Evolutionary conservation across 1,140 invertebrate genomes (phyloP).

Genomic region (Nixonia krombeini): DNA sequence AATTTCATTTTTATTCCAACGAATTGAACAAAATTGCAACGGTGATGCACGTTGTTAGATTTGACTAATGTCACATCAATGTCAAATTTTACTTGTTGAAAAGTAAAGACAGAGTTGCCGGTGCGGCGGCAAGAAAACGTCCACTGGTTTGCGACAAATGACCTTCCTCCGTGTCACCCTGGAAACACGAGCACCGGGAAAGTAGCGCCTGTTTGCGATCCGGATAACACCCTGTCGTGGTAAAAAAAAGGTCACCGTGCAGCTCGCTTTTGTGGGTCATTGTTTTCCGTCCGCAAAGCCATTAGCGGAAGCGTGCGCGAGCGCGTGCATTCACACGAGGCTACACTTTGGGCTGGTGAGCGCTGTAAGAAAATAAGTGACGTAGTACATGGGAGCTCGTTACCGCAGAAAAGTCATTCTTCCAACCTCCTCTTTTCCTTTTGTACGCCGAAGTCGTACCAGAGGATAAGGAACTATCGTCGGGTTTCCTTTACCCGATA

Average conservation of each 20-base stretch:
- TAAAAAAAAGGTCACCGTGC: constrained; percentile 24
- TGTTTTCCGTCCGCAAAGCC: constrained; percentile 41
- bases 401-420: constrained; percentile 57
- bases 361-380: constrained; percentile 61
- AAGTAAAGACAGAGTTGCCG: too few relatives aligned
- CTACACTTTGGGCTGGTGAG: constrained; percentile 54
- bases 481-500: constrained; percentile 50
- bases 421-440: constrained; percentile 44
- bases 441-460: constrained; percentile 32
- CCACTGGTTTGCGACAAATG: too few relatives aligned
- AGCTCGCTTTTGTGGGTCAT: constrained; percentile 39
- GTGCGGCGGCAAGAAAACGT: too few relatives aligned
- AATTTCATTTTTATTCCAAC: too few relatives aligned
- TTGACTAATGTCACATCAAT: too few relatives aligned
- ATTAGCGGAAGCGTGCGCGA: constrained; percentile 48
- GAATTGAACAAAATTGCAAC: too few relatives aligned
- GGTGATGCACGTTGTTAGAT: too few relatives aligned
- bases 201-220: too few relatives aligned
- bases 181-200: too few relatives aligned
- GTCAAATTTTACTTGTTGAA: too few relatives aligned
- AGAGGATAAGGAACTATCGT: constrained; percentile 58
- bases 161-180: too few relatives aligned
- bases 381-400: constrained; percentile 67
- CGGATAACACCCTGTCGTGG: too few relatives aligned
- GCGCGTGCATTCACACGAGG: constrained; percentile 42